Conservation (phyloP, 2,888 invertebrate genomes). For the Prostheceraeus crozeri region DNA sequence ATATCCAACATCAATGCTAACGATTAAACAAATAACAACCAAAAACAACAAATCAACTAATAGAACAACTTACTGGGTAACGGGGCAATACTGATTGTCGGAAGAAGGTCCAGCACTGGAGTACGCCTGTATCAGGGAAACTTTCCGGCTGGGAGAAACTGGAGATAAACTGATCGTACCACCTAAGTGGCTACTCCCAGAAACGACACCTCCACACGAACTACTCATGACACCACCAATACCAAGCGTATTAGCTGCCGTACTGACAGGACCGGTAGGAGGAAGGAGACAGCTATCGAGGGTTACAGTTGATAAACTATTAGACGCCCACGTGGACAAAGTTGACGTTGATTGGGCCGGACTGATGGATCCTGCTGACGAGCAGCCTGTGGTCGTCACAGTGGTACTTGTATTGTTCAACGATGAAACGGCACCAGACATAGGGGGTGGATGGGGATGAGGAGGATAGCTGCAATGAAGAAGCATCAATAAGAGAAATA, state of each 20-base stretch:
- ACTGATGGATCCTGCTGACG: neutral
- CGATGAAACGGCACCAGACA: neutral
- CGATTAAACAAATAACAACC: no score
- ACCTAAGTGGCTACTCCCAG: no score
- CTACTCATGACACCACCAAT: neutral
- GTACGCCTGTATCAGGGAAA: neutral
- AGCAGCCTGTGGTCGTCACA: neutral
- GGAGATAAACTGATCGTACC: no score
- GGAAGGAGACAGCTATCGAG: slow-evolving; percentile 13
- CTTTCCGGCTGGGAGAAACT: no score
- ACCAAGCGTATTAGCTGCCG: neutral
- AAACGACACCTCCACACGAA: neutral
- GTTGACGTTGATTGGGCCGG: slow-evolving; percentile 4
- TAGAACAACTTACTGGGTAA: slow-evolving; percentile 78
- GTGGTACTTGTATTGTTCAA: slow-evolving; percentile 13
- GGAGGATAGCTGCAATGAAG: neutral
- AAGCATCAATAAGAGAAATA: no score
- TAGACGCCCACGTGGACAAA: slow-evolving; percentile 12
- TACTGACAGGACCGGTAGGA: neutral
- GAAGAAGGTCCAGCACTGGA: slow-evolving; percentile 25
- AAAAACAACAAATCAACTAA: no score
- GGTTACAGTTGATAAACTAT: neutral
- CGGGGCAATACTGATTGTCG: slow-evolving; percentile 77
- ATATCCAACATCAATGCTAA: no score
- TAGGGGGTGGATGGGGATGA: neutral